These are phyloP conservation scores for Ethmia dodecea DNA, from an alignment of 2,888 invertebrate species.

Conservation along the genomic window DNA sequence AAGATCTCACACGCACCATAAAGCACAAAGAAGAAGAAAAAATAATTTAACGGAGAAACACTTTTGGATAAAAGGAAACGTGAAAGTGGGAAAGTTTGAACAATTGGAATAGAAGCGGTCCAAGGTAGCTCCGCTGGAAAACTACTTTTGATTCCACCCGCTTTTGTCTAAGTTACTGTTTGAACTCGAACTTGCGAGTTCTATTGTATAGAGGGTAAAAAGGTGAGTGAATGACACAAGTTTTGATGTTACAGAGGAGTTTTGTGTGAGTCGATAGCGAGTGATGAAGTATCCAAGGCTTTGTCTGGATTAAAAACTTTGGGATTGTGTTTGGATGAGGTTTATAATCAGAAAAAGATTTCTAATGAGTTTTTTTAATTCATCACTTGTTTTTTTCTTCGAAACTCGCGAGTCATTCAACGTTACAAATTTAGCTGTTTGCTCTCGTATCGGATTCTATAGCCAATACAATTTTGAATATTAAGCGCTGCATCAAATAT, in stretches of 20 bases:
- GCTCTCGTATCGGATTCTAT: too few relatives aligned
- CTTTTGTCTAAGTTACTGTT: constrained; percentile 71
- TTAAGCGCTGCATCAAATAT: too few relatives aligned
- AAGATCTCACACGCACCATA: constrained; percentile 53
- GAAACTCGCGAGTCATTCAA: too few relatives aligned
- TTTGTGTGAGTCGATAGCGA: constrained; percentile 21
- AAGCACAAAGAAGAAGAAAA: constrained; percentile 42
- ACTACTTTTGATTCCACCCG: constrained; percentile 62
- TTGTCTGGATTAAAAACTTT: constrained; percentile 44
- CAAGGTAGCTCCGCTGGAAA: constrained; percentile 50
- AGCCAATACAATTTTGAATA: too few relatives aligned
- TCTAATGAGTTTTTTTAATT: too few relatives aligned
- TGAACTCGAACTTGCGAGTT: constrained; percentile 49
- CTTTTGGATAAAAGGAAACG: constrained; percentile 68
- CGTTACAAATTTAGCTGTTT: too few relatives aligned
- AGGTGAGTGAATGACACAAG: constrained; percentile 38
- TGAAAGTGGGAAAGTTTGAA: constrained; percentile 68
- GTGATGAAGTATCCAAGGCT: constrained; percentile 31
- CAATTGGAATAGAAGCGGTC: constrained; percentile 56
- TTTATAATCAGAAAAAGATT: too few relatives aligned
- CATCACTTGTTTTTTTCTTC: too few relatives aligned
- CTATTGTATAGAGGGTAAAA: constrained; percentile 40
- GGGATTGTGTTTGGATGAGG: not conserved
- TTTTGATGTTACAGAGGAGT: constrained; percentile 36
- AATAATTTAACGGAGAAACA: constrained; percentile 64